These are phyloP conservation scores for Phrixothrix hirtus DNA, from an alignment of 2,888 invertebrate genomes.

Conservation along the genomic window DNA sequence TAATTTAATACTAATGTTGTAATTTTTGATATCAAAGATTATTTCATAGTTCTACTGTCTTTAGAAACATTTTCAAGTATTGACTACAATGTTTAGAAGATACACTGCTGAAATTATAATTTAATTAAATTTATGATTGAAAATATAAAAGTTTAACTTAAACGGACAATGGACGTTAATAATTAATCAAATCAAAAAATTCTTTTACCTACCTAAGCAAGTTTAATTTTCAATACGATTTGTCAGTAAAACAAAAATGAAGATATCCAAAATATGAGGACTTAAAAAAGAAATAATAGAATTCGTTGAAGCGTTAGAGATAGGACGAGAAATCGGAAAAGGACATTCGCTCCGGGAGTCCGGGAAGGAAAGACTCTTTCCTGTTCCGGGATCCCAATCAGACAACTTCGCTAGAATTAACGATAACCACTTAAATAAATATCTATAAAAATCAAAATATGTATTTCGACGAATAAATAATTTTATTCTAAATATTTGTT, in stretches of 20 bases:
- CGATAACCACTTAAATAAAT: slow-evolving; percentile 28
- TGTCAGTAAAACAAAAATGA: slow-evolving; percentile 16
- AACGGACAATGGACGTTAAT: not conserved
- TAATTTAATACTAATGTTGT: too few species aligned
- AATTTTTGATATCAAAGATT: too few species aligned
- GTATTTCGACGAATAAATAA: not conserved
- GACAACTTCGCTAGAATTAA: slow-evolving; percentile 37
- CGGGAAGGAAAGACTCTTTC: slow-evolving; percentile 57
- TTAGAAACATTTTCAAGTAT: too few species aligned
- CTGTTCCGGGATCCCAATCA: slow-evolving; percentile 56
- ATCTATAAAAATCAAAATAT: slow-evolving; percentile 8
- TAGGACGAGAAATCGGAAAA: slow-evolving; percentile 51
- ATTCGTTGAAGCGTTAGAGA: slow-evolving; percentile 45
- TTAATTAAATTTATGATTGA: not conserved
- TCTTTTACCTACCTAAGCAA: not conserved
- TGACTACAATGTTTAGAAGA: too few species aligned
- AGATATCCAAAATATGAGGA: slow-evolving; percentile 8
- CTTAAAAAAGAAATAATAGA: slow-evolving; percentile 40
- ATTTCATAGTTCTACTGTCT: too few species aligned
- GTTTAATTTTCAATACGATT: slow-evolving; percentile 16
- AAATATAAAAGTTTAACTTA: not conserved
- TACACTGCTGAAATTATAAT: not conserved
- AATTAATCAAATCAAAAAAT: not conserved
- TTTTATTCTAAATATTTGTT: not conserved
- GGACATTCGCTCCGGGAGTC: slow-evolving; percentile 57